phyloP scores from a whole-genome alignment of 2,888 invertebrate species.

The Drosophila longiperda region DNA sequence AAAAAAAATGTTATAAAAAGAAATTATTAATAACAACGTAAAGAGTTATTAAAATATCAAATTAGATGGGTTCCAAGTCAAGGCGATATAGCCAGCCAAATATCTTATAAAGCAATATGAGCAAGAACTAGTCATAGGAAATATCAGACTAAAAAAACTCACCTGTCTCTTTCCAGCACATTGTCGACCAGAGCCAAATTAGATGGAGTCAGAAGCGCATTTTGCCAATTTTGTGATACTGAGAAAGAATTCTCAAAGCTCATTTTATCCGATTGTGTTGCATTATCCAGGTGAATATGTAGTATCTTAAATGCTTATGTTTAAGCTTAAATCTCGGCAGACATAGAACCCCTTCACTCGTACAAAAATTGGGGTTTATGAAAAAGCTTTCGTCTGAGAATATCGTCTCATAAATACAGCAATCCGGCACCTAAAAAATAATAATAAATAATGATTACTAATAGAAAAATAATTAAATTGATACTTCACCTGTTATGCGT shows the following conservation, averaged over 20 bases:
- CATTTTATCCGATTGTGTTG: background rate
- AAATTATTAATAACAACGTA: too few relatives aligned
- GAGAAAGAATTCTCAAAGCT: background rate
- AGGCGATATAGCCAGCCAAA: background rate
- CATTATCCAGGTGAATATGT: background rate
- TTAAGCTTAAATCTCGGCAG: background rate
- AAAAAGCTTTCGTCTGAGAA: background rate
- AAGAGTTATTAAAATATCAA: too few relatives aligned
- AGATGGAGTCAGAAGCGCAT: background rate
- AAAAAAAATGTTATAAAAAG: too few relatives aligned
- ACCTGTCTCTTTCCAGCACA: background rate
- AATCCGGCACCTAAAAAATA: too few relatives aligned
- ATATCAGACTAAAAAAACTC: background rate
- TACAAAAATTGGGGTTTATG: background rate
- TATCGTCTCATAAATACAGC: too few relatives aligned
- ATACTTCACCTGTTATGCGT: too few relatives aligned
- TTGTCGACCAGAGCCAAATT: background rate
- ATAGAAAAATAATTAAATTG: too few relatives aligned
- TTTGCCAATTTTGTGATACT: background rate
- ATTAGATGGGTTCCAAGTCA: too few relatives aligned
- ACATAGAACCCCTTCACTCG: background rate
- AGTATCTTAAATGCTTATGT: background rate
- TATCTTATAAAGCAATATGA: background rate
- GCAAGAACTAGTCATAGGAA: background rate
- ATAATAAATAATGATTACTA: too few relatives aligned